A percentile compares a stretch with the other conserved stretches of the same genome.
Conservation (phyloP, 2,113 vertebrate species). For the Anarrhichthys ocellatus region DNA sequence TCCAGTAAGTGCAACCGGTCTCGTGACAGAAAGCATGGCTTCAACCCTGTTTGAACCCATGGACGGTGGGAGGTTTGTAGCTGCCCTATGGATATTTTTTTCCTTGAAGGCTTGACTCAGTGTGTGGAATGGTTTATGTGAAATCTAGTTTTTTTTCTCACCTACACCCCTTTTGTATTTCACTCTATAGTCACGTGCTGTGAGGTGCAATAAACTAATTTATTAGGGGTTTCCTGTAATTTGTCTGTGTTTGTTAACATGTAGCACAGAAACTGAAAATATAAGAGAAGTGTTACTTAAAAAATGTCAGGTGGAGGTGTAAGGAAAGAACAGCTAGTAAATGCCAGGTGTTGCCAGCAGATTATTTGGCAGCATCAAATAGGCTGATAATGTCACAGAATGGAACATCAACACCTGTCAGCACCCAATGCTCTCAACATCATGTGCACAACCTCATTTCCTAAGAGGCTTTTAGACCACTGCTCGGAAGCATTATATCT, state of each 20-base stretch:
- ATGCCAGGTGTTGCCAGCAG: background rate
- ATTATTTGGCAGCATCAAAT: background rate
- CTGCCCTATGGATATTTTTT: background rate
- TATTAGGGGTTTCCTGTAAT: background rate
- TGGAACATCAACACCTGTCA: background rate
- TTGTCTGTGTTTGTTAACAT: background rate
- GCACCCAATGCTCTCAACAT: background rate
- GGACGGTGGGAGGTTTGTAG: background rate
- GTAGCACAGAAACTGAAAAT: background rate
- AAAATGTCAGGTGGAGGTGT: background rate
- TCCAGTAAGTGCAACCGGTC: too few relatives aligned
- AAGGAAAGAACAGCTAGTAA: too few relatives aligned
- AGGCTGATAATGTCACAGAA: background rate
- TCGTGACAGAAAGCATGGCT: slow-evolving; percentile 41
- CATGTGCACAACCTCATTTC: background rate
- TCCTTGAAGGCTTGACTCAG: background rate
- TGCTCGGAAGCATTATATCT: background rate
- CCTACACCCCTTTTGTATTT: background rate
- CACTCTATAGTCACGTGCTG: background rate
- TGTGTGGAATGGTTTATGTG: background rate
- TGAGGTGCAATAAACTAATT: background rate
- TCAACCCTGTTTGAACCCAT: background rate
- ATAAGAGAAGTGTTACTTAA: background rate
- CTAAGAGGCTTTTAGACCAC: background rate
- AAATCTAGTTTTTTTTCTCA: background rate